Evolutionary conservation across 2,888 invertebrate genomes (phyloP), one percentile per base, ranked within the genome.

Genomic region (Bellardia pandia): DNA sequence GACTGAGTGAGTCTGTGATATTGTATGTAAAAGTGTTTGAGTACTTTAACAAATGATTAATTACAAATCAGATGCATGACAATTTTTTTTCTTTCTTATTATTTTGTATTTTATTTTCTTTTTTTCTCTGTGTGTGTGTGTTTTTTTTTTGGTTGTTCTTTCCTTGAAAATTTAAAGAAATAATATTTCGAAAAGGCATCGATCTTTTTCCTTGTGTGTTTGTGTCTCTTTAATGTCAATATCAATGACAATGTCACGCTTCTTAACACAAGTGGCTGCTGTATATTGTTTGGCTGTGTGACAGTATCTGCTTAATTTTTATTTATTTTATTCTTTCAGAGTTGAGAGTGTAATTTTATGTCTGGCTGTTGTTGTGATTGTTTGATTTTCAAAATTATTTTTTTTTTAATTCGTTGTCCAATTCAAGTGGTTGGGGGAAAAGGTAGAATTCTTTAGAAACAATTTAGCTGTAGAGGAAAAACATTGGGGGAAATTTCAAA

Each of bases 51-150:
- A 75, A 84, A 88, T 89, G 89, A 90, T 90, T 90, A 90, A 90
- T 90, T 90, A 89, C 82, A 82, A 83, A 87, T 88, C 89, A 84
- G 88, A 88, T 77, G 89, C 82, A 89, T 89, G 89, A 89, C 90
- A 89, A 88, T 88, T 88, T 88, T 88, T 88, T 84, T 37, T 64
- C 23, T 23, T 23, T 37, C 14, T 42, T 53, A 37, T 53, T 56
- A n/a, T 37, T 58, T 62, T n/a, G 62, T 68, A 42, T 80, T 51
- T 30, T 33, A 66, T 56, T 37, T n/a, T 53, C 42, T 69, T 66
- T 23, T 13, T 68, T 23, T 45, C 62, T 16, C 13, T 66, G 30
- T 56, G 33, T 66, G 30, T 71, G 58, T 33, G n/a, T 51, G 4
- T 23, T 30, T 2, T 42, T 16, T 53, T 71, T 14, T 84, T 40